Evolutionary conservation across 2,113 vertebrate genomes (phyloP).

Genomic region (Turnix velox): DNA sequence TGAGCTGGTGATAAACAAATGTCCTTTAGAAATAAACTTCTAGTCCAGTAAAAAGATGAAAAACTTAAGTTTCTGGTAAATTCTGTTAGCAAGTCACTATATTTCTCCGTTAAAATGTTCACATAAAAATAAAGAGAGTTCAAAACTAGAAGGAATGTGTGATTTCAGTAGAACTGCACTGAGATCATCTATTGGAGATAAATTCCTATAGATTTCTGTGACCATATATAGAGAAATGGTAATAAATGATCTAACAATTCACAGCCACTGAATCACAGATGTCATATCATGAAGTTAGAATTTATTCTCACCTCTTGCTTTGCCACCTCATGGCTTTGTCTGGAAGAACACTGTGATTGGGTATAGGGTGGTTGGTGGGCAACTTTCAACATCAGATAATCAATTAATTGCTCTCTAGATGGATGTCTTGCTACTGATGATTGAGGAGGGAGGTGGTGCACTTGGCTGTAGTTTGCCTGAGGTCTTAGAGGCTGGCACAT

Average conservation of each 20-base stretch:
- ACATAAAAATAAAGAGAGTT: background rate
- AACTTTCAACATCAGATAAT: slow-evolving; percentile 93
- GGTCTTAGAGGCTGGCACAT: slow-evolving; percentile 79
- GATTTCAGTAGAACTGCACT: background rate
- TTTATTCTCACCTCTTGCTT: slow-evolving; percentile 81
- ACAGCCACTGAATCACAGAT: background rate
- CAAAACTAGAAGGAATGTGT: background rate
- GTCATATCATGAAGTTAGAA: background rate
- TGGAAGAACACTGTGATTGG: slow-evolving; percentile 75
- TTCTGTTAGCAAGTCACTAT: background rate
- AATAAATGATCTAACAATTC: background rate
- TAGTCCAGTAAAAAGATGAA: background rate
- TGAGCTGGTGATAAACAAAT: background rate
- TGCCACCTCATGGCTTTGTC: slow-evolving; percentile 73
- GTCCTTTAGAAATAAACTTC: background rate
- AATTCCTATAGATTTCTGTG: background rate
- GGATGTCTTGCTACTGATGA: slow-evolving; percentile 84
- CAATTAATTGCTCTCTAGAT: slow-evolving; percentile 90
- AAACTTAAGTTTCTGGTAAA: background rate
- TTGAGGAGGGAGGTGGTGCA: slow-evolving; percentile 68
- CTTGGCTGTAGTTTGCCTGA: slow-evolving; percentile 76
- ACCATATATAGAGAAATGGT: background rate
- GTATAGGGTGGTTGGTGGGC: slow-evolving; percentile 75
- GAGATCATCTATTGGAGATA: background rate
- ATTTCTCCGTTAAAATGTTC: background rate